Base-by-base conservation (phyloP, 2,888 invertebrate genomes). In the Sinohyriopsis cumingii region DNA sequence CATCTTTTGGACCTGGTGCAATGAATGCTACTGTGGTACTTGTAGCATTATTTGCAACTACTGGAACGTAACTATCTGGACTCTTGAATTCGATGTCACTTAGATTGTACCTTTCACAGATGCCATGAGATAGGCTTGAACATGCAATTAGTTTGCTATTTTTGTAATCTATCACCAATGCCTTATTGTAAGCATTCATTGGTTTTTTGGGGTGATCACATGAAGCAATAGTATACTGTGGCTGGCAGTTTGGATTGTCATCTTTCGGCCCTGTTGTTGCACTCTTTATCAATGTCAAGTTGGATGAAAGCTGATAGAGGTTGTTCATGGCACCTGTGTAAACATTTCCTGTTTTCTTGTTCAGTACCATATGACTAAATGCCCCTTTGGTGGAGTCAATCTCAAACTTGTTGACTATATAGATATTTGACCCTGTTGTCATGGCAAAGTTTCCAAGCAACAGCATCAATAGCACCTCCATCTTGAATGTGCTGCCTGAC, bases 11-110 rank as follows among this genome's bases (percentile, higher is more conserved):
- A 3, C 98, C 98, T 0, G 97, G 96, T 0, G 97, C 98, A 79
- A 98, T 97, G 90, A 98, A 98, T 70, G 97, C 97, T 71, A 98
- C 97, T 18, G 98, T 97, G 59, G 97, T 96, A 19, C 97, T 96
- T 28, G 95, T 95, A 59, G 94, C 95, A 91, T 97, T 97, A 91
- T 98, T 98, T 55, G 98, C 97, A 68, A 98, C 98, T 65, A 98
- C 96, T 18, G 97, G 95, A 28, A 59, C 55, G 59, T 66, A 61
- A n/a, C 67, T 66, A 19, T 64, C 72, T 1, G 72, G 70, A 15
- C 77, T 77, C 54, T 77, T 78, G 91, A 94, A 93, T 75, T 95
- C 94, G 84, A 98, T 96, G 92, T 97, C 96, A 90, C 95, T 94
- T 80, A 97, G 91, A 91, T 95, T 94, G 73, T 96, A 93, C 75